Percentiles rank a stretch among this genome's conserved stretches.
phyloP scores from a whole-genome alignment of 2,888 invertebrate species.

The Drosophila hamatofila region DNA sequence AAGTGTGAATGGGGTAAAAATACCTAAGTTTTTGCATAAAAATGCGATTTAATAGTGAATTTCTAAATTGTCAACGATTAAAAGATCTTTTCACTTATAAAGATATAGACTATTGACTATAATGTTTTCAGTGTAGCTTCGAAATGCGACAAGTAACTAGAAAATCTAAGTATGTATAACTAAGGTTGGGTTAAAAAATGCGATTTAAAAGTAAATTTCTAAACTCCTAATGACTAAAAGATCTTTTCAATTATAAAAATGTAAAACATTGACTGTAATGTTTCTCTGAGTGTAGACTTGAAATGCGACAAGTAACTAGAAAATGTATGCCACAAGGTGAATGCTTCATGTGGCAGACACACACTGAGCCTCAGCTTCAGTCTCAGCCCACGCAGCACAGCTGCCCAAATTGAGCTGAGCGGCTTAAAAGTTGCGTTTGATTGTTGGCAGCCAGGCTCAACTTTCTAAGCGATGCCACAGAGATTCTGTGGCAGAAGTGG shows the following conservation, averaged over 20 bases:
- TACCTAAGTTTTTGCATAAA: too few relatives aligned
- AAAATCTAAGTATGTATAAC: too few relatives aligned
- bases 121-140: too few relatives aligned
- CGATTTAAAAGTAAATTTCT: too few relatives aligned
- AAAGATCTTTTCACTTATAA: too few relatives aligned
- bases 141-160: too few relatives aligned
- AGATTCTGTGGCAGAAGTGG: slow-evolving; percentile 44
- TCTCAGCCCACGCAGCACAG: slow-evolving; percentile 5
- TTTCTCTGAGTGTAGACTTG: slow-evolving; percentile 16
- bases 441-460: slow-evolving; percentile 33
- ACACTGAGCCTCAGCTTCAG: slow-evolving; percentile 30
- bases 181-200: too few relatives aligned
- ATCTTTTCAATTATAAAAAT: background rate
- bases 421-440: slow-evolving; percentile 49
- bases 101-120: too few relatives aligned
- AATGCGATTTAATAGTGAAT: too few relatives aligned
- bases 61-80: too few relatives aligned
- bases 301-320: slow-evolving; percentile 35
- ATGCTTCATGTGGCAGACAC: slow-evolving; percentile 40
- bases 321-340: slow-evolving; percentile 62
- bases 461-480: slow-evolving; percentile 65
- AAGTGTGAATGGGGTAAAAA: background rate
- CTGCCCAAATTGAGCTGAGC: slow-evolving; percentile 55
- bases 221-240: too few relatives aligned
- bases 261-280: too few relatives aligned